A percentile compares a stretch with the other conserved stretches of the same genome.
phyloP scores from a whole-genome alignment of 2,797 vertebrate genomes.

The Rousettus madagascariensis region DNA sequence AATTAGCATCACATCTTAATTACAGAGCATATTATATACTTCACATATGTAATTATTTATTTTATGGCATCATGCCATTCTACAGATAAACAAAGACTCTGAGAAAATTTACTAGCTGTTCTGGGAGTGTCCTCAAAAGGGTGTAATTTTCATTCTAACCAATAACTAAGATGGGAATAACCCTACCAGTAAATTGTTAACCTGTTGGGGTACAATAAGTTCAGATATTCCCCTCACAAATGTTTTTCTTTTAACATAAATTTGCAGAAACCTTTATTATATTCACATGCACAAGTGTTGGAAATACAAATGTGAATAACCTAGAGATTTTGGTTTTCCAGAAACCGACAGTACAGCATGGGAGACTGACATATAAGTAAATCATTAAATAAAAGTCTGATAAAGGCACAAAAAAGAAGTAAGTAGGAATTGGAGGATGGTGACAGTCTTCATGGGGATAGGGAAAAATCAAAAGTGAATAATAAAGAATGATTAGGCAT shows the following conservation, averaged over 20 bases:
- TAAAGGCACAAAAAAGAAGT: neutral
- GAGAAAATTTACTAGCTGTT: constrained; percentile 73
- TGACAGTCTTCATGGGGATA: neutral
- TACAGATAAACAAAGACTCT: constrained; percentile 72
- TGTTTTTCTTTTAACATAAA: constrained; percentile 19
- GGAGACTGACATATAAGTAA: neutral
- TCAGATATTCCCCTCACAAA: neutral
- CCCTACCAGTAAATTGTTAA: neutral
- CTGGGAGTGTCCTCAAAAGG: constrained; percentile 65
- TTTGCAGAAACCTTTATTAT: neutral
- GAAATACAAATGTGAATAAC: neutral
- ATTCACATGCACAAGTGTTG: neutral
- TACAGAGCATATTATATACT: constrained; percentile 58
- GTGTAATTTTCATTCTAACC: constrained; percentile 59
- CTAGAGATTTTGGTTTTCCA: neutral
- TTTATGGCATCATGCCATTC: constrained; percentile 62
- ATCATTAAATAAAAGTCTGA: neutral
- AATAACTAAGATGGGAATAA: constrained; percentile 22
- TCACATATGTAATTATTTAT: constrained; percentile 70
- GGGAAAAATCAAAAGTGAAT: neutral
- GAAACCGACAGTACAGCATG: neutral
- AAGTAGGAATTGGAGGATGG: neutral
- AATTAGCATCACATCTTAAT: constrained; percentile 64
- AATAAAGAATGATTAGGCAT: neutral
- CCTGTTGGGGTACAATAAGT: neutral